Conservation (phyloP, 2,888 invertebrate genomes). For the Troides oblongomaculatus region DNA sequence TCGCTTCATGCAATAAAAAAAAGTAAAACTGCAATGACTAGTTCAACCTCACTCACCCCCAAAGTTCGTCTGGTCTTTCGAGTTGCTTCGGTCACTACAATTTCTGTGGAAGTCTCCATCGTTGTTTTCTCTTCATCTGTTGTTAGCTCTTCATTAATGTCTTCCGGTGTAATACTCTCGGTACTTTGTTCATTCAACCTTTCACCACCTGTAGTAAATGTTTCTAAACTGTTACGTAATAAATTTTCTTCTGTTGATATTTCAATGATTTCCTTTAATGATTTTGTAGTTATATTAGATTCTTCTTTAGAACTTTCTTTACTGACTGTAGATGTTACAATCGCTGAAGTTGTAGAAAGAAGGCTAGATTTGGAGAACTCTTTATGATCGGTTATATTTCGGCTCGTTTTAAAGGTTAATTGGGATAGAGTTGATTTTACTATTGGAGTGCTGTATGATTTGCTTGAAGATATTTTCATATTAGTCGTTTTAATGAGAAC, state of each 20-base stretch:
- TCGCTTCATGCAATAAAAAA: background rate
- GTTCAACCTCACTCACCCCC: slow-evolving; percentile 40
- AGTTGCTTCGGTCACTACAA: background rate
- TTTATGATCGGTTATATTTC: background rate
- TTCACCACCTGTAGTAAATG: background rate
- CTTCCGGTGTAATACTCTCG: slow-evolving; percentile 1
- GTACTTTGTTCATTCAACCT: background rate
- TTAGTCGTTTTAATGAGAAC: too few relatives aligned
- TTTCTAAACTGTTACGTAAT: background rate
- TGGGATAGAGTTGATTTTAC: background rate
- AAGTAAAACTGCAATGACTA: background rate
- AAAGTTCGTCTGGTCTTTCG: slow-evolving; percentile 40
- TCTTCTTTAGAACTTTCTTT: background rate
- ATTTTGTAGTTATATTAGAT: background rate
- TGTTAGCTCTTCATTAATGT: background rate
- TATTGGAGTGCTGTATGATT: background rate
- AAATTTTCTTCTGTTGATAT: background rate
- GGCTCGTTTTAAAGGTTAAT: background rate
- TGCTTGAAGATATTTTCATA: background rate
- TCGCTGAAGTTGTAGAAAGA: background rate
- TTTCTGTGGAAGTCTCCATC: slow-evolving; percentile 18
- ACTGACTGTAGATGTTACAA: background rate
- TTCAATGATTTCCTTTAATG: background rate
- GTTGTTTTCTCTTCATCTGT: slow-evolving; percentile 13
- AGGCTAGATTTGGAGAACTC: background rate